Conservation (phyloP, 2,888 invertebrate genomes). For the Pollenia angustigena region DNA sequence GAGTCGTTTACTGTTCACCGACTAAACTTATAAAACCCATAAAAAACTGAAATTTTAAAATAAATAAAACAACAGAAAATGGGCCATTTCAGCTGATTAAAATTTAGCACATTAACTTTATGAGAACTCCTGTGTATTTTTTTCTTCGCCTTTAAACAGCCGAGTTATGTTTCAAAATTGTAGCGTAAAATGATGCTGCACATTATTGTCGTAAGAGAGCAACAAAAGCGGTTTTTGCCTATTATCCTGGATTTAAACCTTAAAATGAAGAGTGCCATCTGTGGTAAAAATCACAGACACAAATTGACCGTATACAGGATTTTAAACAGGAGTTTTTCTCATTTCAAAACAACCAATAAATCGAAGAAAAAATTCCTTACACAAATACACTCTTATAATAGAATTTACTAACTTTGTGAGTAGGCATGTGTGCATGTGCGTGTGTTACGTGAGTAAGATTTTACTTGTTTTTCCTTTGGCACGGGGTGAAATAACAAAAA, state of each 20-base stretch:
- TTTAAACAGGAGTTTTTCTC: constrained; percentile 25
- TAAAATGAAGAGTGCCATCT: constrained; percentile 30
- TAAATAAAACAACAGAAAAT: too few species aligned
- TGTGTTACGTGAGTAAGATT: not conserved
- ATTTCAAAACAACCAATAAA: not conserved
- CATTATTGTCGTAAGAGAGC: not conserved
- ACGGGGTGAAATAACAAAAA: constrained; percentile 47
- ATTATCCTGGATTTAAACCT: constrained; percentile 38
- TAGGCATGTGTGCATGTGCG: not conserved
- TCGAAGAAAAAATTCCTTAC: constrained; percentile 10
- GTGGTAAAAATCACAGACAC: constrained; percentile 12
- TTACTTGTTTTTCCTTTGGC: not conserved
- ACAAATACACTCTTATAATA: not conserved
- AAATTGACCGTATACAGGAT: not conserved
- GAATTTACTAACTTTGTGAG: not conserved
- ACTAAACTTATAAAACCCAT: too few species aligned
- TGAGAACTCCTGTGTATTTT: too few species aligned
- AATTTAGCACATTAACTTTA: too few species aligned
- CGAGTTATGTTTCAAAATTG: not conserved
- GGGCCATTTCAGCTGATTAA: too few species aligned
- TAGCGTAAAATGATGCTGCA: not conserved
- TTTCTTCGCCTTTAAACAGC: too few species aligned
- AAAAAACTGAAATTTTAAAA: too few species aligned
- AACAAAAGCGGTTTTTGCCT: not conserved
- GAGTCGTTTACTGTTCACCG: too few species aligned